Conservation (phyloP, 1,140 invertebrate genomes). For the Procambarus clarkii region DNA sequence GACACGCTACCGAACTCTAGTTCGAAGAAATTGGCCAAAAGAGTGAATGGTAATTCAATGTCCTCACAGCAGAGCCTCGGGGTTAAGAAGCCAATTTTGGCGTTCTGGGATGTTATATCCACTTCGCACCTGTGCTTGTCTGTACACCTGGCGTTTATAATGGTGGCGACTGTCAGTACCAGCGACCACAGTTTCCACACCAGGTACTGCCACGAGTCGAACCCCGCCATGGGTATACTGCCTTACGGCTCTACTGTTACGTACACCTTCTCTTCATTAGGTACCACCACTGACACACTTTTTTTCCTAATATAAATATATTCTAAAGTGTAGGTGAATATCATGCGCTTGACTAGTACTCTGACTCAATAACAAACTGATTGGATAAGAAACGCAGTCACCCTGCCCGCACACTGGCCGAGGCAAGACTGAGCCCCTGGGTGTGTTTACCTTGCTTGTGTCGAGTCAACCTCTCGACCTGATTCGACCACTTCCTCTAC, state of each 20-base stretch:
- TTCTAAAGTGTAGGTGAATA: too few relatives aligned
- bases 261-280: background rate
- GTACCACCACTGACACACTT: too few relatives aligned
- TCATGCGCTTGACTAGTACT: too few relatives aligned
- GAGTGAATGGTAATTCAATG: slow-evolving; percentile 8
- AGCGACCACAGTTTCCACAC: background rate
- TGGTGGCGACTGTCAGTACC: background rate
- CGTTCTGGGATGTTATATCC: background rate
- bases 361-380: too few relatives aligned
- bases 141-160: background rate
- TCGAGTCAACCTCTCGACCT: too few relatives aligned
- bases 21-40: slow-evolving; percentile 16
- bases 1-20: background rate
- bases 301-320: too few relatives aligned
- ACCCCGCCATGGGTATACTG: background rate
- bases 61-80: slow-evolving; percentile 5
- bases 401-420: too few relatives aligned
- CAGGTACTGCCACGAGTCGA: background rate
- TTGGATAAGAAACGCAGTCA: too few relatives aligned
- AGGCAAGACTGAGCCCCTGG: too few relatives aligned
- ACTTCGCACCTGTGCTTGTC: background rate
- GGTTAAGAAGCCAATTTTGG: background rate
- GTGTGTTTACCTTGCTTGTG: too few relatives aligned
- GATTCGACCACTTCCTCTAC: too few relatives aligned
- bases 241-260: background rate